Base-by-base conservation (phyloP, 2,888 invertebrate species). In the Eretmocerus hayati region DNA sequence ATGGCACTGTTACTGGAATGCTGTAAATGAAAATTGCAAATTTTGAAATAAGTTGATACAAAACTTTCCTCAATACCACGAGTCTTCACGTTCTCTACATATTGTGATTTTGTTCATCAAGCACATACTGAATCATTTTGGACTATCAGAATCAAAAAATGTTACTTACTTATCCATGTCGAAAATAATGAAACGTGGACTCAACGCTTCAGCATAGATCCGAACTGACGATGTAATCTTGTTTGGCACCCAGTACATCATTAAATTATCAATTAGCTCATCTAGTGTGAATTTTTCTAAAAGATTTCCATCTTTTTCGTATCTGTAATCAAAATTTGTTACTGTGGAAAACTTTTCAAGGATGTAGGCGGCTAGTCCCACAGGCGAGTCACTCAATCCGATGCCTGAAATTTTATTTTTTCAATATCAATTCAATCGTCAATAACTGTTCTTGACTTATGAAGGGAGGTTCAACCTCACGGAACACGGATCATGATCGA, bases 311-410 rank as follows among this genome's bases (percentile, higher is more conserved):
- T 88, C 85, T 0, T 69, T 64, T 16, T 70, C 15, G 21, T 52
- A 51, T 20, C 47, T 52, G 9, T 54, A 43, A 5, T 52, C 48
- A 3, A 36, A 38, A 62, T 81, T 75, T 0, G 85, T 85, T 78
- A 83, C 83, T 0, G 79, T 77, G 1, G 83, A 81, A 71, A 90
- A 91, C 66, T 92, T 93, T 62, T 94, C 92, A 5, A 95, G 67
- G 36, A 93, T 84, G 62, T 91, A 93, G 0, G 90, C 89, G 0
- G 90, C 90, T 46, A 95, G 71, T 0, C 91, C 93, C 0, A 85
- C 78, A 0, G 94, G 93, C 1, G 87, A 86, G 59, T 89, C 86
- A n/a, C 77, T 74, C 33, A 90, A 64, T 0, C 76, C 83, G 1
- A 81, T 74, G 11, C 88, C 87, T 86, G 59, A 1, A 72, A 71